Evolutionary conservation across 2,797 vertebrate species (phyloP).

Genomic region (Taenioides sp.): DNA sequence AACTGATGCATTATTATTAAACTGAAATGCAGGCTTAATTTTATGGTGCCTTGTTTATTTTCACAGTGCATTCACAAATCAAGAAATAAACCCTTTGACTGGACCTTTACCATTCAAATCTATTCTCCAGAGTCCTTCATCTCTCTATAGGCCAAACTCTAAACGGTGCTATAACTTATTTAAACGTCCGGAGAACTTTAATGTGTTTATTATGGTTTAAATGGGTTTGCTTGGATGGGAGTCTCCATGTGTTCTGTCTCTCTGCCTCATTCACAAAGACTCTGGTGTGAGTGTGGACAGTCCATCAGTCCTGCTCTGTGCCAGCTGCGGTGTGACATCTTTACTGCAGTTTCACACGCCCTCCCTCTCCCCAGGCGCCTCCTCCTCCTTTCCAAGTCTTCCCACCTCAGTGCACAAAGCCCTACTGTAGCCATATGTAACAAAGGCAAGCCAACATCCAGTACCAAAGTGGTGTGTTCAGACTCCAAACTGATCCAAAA

Average conservation of each 20-base stretch:
- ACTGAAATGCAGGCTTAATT: not conserved
- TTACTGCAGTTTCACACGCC: constrained; percentile 74
- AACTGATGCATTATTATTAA: no score
- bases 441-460: constrained; percentile 43
- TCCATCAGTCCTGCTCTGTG: constrained; percentile 58
- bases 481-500: not conserved
- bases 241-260: constrained; percentile 20
- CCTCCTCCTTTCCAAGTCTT: not conserved
- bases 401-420: constrained; percentile 56
- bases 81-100: not conserved
- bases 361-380: constrained; percentile 41
- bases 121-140: not conserved
- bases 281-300: constrained; percentile 46
- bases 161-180: not conserved
- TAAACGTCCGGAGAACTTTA: constrained; percentile 12
- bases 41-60: not conserved
- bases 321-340: constrained; percentile 72
- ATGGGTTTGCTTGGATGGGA: constrained; percentile 28
- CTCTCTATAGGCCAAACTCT: not conserved
- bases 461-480: not conserved
- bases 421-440: constrained; percentile 61
- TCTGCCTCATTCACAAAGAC: constrained; percentile 43
- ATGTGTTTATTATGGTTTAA: constrained; percentile 35
- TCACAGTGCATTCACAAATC: not conserved
- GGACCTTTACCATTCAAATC: not conserved